phyloP scores from a whole-genome alignment of 2,888 invertebrate genomes.

The Caenorhabditis sinica region DNA sequence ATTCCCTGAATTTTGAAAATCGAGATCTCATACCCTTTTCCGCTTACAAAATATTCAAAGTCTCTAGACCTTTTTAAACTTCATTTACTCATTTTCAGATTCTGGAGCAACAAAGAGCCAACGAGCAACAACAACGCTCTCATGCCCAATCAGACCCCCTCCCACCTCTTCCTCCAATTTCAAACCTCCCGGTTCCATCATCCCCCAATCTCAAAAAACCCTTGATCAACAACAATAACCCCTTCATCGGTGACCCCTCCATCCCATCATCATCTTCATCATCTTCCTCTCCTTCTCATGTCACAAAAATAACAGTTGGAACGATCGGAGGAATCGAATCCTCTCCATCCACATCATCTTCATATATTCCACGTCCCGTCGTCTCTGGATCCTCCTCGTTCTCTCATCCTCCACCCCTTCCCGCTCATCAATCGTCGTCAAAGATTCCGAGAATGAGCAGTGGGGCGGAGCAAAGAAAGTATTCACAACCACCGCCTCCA shows the following conservation, averaged over 20 bases:
- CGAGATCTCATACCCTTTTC: too few species aligned
- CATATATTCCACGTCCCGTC: conserved; percentile 66
- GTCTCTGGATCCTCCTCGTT: conserved; percentile 47
- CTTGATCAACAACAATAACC: conserved; percentile 47
- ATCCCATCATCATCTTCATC: conserved; percentile 25
- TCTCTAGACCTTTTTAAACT: too few species aligned
- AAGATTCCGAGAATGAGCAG: conserved; percentile 65
- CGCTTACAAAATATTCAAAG: too few species aligned
- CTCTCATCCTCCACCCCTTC: conserved; percentile 56
- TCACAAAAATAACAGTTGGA: conserved; percentile 66
- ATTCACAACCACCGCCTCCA: conserved; percentile 52
- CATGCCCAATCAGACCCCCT: conserved; percentile 33
- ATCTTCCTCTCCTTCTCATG: conserved; percentile 43
- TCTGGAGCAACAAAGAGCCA: conserved; percentile 26
- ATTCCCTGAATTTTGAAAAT: too few species aligned
- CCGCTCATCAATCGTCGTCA: conserved; percentile 50
- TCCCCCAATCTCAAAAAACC: conserved; percentile 52
- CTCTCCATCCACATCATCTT: conserved; percentile 18
- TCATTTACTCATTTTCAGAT: conserved; percentile 41
- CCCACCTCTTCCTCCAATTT: conserved; percentile 15
- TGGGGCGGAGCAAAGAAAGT: conserved; percentile 44
- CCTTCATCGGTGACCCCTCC: conserved; percentile 23
- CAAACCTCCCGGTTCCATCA: conserved; percentile 38
- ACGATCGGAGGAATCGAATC: conserved; percentile 35
- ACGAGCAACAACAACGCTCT: conserved; percentile 23